Evolutionary conservation across 2,797 vertebrate genomes (phyloP), one percentile per base, ranked within the genome.

Genomic region (Morus bassanus): DNA sequence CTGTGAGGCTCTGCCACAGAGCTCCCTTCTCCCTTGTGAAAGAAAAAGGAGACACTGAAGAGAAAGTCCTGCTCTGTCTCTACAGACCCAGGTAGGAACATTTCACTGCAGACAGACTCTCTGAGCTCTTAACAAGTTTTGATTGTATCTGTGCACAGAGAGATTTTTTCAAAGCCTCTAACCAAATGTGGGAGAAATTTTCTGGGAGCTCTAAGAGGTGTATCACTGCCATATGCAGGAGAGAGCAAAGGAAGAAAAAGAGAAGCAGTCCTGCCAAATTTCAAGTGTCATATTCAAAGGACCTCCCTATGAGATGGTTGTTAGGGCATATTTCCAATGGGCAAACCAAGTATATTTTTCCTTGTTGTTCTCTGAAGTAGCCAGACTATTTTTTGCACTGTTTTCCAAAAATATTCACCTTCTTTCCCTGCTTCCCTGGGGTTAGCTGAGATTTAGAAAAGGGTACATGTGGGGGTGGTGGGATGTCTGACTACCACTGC

Each of bases 101-200:
- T 37, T 51, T 76, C 33, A 25, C 48, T 82, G 31, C 48, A 92
- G 33, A 84, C 8, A 65, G 18, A 24, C 22, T 92, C 33, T 48
- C 72, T 76, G 77, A 74, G 57, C 22, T 69, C 54, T 57, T 82
- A 79, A 81, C 15, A 84, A 59, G 27, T 51, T 86, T 92, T 73
- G 50, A 19, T 69, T 2, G 0, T 54, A 76, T 61, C 59, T 88
- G 16, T 57, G 27, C 27, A 43, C 18, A 57, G 23, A 81, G 16
- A 61, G 7, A 16, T 23, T 84, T 94, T 94, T 92, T 95, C 54
- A 64, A 94, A 79, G 24, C 19, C 45, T 86, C 21, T 81, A 68
- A n/a, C 43, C 35, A 88, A 95, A 92, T 21, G 51, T 60, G 31
- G 63, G n/a, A 74, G 70, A 94, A 87, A 77, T 92, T 89, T 95